Percentiles rank a stretch among this genome's conserved stretches.
Evolutionary conservation across 2,888 invertebrate genomes (phyloP).

Genomic region (Mactromeris polynyma): DNA sequence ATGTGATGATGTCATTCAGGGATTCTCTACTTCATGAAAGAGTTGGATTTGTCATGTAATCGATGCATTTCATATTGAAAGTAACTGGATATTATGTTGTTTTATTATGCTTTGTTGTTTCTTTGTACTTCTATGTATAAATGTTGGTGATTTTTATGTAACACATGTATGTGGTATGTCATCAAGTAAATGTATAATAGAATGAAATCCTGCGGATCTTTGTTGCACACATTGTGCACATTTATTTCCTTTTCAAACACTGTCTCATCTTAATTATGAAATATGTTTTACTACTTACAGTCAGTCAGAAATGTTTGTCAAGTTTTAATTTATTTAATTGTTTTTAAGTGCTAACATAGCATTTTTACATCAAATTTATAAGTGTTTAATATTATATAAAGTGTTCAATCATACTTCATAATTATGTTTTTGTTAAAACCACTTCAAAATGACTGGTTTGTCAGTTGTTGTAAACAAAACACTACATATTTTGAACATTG

Average conservation of each 20-base stretch:
- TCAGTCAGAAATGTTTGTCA: not conserved
- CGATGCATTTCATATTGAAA: slow-evolving; percentile 19
- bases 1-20: slow-evolving; percentile 65
- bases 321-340: not conserved
- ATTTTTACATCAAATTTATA: not conserved
- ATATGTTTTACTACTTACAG: not conserved
- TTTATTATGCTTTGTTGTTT: not conserved
- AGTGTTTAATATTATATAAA: not conserved
- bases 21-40: slow-evolving; percentile 45
- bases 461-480: too few species aligned
- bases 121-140: not conserved
- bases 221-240: not conserved
- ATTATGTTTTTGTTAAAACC: not conserved
- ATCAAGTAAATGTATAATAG: not conserved
- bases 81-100: not conserved
- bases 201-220: not conserved
- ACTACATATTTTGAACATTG: too few species aligned
- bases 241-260: not conserved
- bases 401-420: not conserved
- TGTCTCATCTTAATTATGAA: not conserved
- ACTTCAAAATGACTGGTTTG: too few species aligned
- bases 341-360: not conserved
- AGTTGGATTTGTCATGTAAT: slow-evolving; percentile 16
- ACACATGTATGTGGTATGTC: not conserved
- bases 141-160: not conserved